Evolutionary conservation across 2,113 vertebrate species (phyloP), one percentile per base, ranked within the genome.

Genomic region (Crypturellus undulatus): DNA sequence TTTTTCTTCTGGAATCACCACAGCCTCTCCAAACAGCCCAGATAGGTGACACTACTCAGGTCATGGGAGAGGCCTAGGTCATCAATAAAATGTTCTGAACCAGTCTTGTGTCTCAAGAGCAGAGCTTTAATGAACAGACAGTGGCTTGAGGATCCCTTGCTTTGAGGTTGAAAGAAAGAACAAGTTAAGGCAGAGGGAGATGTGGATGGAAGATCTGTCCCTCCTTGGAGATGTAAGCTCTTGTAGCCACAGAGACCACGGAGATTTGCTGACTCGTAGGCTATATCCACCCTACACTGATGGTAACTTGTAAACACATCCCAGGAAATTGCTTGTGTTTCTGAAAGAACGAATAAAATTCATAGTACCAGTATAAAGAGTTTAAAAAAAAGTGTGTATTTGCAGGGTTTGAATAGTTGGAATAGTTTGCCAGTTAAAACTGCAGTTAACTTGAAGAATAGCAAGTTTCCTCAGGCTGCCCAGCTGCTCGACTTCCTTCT

Each of bases 131-230:
- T 47, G 68, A 90, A 83, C 38, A 40, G 21, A 58, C 45, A 86
- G 68, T 0, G 2, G 60, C 52, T 71, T 83, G 76, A 25, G 64
- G 90, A 86, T 59, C 32, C 86, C 83, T 42, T 64, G 51, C 70
- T 92, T 45, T 75, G 76, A 73, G 56, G 64, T 34, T 49, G 19
- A 93, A 92, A 88, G 70, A 85, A 84, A 83, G 42, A 93, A 89
- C 83, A 94, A 92, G 83, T 87, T 84, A 96, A 89, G 62, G 52
- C 77, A 90, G 80, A 92, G 19, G 38, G 38, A 93, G 69, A 75
- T 64, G 77, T 9, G 52, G 93, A 93, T 68, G 42, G 69, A 25
- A 90, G 56, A 71, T 65, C 7, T 79, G 56, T 84, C 76, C 42
- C 73, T 92, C 62, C 62, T 94, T 81, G 75, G 87, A 93, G 89